Evolutionary conservation across 2,888 invertebrate species (phyloP), one percentile per base, ranked within the genome.

Genomic region (Brenthis hecate): DNA sequence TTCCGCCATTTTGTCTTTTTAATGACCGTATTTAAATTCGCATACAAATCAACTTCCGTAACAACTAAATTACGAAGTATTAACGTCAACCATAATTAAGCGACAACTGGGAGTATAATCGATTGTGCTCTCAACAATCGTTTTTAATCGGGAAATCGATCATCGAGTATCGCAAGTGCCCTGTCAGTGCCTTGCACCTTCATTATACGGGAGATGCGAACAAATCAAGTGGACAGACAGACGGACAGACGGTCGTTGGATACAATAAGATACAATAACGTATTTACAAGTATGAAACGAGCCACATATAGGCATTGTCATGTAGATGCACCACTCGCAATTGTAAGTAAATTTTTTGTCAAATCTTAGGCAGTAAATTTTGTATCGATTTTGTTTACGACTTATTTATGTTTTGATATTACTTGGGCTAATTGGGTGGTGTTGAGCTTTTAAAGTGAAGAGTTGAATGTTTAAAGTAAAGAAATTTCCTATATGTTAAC

Each of bases 161-260:
- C 85, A 87, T 85, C 83, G 75, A 69, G 72, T 68, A 73, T 65
- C 71, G 84, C 84, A 81, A 76, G 82, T 81, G 78, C 79, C 75
- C 80, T 81, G 85, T 84, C 86, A 81, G 73, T 72, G 76, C 67
- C 83, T 84, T 84, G 87, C 85, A 81, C 86, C 85, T 86, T 87
- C 87, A 89, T 88, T 88, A 89, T 88, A 87, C 89, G 79, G 88
- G 80, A 87, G 87, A 87, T 77, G 78, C 79, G 79, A 79, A 86
- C 89, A 88, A 87, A 89, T 88, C 87, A 88, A 81, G 77, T 70
- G 74, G 80, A 79, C 82, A 80, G 87, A 85, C 86, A 80, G 83
- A 84, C 85, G 79, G 86, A 87, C 86, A 82, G 85, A 85, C 87
- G 84, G 84, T 78, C 79, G 68, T 74, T 76, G 80, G 82, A 63